Base-by-base conservation (phyloP, 2,113 vertebrate genomes). In the Notechis scutatus region DNA sequence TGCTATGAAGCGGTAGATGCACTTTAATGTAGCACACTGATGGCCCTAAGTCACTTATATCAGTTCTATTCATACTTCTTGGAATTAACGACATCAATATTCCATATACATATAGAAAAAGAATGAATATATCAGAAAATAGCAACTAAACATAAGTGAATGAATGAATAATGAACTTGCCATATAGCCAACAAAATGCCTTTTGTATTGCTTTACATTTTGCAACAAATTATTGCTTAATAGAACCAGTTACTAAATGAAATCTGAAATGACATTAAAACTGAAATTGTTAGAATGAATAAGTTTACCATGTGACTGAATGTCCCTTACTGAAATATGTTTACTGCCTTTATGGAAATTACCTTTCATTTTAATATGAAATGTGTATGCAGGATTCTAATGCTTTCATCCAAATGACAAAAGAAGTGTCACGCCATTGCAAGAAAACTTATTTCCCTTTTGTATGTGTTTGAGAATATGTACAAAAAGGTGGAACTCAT, bases 311-410 rank as follows among this genome's bases (percentile, higher is more conserved):
- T 3, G 61, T 57, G 3, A 91, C 29, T 24, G n/a, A 85, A 85
- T 91, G 5, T 39, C 42, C 54, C 91, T 92, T 94, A 45, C 4
- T 94, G 93, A 88, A 87, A 20, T 64, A 0, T 81, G 34, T 81
- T 81, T 42, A 42, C 7, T 81, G 34, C 7, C 34, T 81, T 81
- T 42, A 81, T 81, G 18, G 18, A 81, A 81, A 81, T 81, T 39
- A 39, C 18, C 7, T 42, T 42, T 42, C 74, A 81, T 81, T 81
- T 81, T 81, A 21, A 39, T 42, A 81, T 21, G 34, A 81, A 81
- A 39, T 42, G 7, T 2, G 7, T 9, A 42, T 81, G 74, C 34
- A 39, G 34, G 3, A 39, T 42, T 1, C 74, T 42, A 42, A 21
- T 81, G 18, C 34, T 81, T 81, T 42, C 34, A 42, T 81, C 18